phyloP scores from a whole-genome alignment of 2,888 invertebrate species.

The Polylopha cassiicola region DNA sequence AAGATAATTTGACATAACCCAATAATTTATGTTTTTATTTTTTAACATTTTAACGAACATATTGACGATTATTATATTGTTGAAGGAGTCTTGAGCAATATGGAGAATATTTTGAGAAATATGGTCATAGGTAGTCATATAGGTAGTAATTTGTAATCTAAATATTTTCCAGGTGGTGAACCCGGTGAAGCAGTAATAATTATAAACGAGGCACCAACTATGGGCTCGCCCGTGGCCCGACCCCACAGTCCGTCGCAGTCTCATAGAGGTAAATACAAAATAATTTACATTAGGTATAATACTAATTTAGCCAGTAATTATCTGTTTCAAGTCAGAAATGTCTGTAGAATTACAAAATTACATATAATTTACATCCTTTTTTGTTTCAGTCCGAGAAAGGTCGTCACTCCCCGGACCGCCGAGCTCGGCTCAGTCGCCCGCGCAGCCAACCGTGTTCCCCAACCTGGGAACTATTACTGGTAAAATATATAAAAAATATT shows the following conservation, averaged over 20 bases:
- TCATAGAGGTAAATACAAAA: conserved; percentile 42
- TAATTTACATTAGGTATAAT: not conserved
- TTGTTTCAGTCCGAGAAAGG: conserved; percentile 55
- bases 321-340: not conserved
- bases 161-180: conserved; percentile 53
- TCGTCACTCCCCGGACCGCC: conserved; percentile 68
- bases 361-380: not conserved
- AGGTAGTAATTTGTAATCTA: too few relatives aligned
- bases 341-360: not conserved
- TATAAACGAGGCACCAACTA: conserved; percentile 66
- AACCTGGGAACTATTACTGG: conserved; percentile 65
- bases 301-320: not conserved
- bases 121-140: too few relatives aligned
- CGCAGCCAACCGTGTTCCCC: conserved; percentile 59
- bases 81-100: too few relatives aligned
- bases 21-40: conserved; percentile 1
- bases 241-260: conserved; percentile 67
- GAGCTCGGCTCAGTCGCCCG: conserved; percentile 40
- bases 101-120: too few relatives aligned
- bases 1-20: too few relatives aligned
- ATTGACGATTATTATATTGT: too few relatives aligned
- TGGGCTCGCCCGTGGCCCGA: conserved; percentile 52
- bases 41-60: too few relatives aligned
- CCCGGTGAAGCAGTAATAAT: conserved; percentile 73
- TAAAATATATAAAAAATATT: conserved; percentile 24